Evolutionary conservation across 2,113 vertebrate genomes (phyloP).

Genomic region (Coptodon bakossiorum): DNA sequence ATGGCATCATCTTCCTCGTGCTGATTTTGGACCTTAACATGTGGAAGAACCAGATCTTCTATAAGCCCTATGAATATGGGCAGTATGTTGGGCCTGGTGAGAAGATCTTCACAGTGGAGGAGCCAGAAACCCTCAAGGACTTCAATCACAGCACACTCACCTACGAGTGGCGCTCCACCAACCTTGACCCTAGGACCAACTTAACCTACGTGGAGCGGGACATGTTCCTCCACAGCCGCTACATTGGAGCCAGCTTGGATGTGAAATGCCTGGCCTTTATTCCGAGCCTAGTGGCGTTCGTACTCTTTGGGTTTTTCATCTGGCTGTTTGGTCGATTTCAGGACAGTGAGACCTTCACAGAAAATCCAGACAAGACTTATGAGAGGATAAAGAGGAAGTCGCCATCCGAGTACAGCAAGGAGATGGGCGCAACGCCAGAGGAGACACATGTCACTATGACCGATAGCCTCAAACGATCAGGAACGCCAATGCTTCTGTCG

Average conservation of each 20-base stretch:
- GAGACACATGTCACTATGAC: constrained; percentile 78
- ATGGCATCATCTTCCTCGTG: constrained; percentile 97
- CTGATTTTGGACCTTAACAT: constrained; percentile 98
- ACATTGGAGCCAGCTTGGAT: constrained; percentile 82
- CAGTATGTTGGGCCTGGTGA: constrained; percentile 94
- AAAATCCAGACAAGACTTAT: constrained; percentile 88
- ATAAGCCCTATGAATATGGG: constrained; percentile 93
- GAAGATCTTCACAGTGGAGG: constrained; percentile 95
- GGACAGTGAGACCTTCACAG: constrained; percentile 87
- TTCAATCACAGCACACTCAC: constrained; percentile 92
- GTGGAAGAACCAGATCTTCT: constrained; percentile 99
- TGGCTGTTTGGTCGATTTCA: constrained; percentile 93
- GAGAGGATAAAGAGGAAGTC: constrained; percentile 94
- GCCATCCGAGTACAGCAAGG: constrained; percentile 83
- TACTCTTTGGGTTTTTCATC: constrained; percentile 92
- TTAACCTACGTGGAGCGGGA: constrained; percentile 80
- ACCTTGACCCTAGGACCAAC: constrained; percentile 82
- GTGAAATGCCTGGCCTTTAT: constrained; percentile 95
- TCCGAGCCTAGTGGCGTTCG: constrained; percentile 89
- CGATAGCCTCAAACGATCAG: constrained; percentile 69
- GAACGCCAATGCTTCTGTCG: constrained; percentile 77
- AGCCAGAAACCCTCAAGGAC: constrained; percentile 81
- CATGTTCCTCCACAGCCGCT: constrained; percentile 94
- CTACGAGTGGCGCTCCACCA: constrained; percentile 87
- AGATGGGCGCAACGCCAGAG: constrained; percentile 85